Percentiles rank a stretch among this genome's conserved stretches.
Conservation (phyloP, 2,888 invertebrate species). For the Polydrusus tereticollis region DNA sequence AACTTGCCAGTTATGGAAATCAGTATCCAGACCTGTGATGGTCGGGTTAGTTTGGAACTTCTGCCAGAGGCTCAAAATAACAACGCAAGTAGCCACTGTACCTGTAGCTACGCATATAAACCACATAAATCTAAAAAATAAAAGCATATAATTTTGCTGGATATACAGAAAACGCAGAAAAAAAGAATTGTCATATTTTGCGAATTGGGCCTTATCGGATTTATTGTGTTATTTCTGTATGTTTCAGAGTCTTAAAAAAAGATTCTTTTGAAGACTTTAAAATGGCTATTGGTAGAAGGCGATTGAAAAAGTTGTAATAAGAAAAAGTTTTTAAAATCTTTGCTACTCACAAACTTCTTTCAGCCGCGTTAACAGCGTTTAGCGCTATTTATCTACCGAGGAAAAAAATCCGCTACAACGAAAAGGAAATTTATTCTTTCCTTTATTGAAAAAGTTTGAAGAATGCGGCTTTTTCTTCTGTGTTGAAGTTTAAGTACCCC, state of each 20-base stretch:
- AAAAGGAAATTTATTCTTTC: slow-evolving; percentile 6
- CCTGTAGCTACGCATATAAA: slow-evolving; percentile 79
- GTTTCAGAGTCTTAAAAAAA: neutral
- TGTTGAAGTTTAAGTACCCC: slow-evolving; percentile 5
- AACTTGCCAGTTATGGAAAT: slow-evolving; percentile 85
- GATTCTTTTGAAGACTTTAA: neutral
- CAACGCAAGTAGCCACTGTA: slow-evolving; percentile 78
- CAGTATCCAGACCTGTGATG: slow-evolving; percentile 84
- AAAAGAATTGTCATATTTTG: too few relatives aligned
- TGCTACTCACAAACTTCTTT: slow-evolving; percentile 7
- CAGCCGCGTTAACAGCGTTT: neutral
- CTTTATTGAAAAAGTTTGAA: slow-evolving; percentile 11
- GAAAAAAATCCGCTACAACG: neutral
- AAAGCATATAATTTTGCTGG: neutral
- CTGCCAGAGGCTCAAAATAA: slow-evolving; percentile 84
- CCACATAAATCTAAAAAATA: slow-evolving; percentile 79
- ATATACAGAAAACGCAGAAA: too few relatives aligned
- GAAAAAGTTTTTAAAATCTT: neutral
- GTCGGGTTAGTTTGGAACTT: slow-evolving; percentile 89
- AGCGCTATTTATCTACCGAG: neutral
- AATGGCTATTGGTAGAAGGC: neutral
- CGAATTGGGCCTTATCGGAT: too few relatives aligned
- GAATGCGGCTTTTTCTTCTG: slow-evolving; percentile 1
- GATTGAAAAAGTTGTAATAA: neutral
- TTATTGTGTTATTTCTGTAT: too few relatives aligned